Evolutionary conservation across 1,140 invertebrate genomes (phyloP).

Genomic region (Neodiprion pinetum): DNA sequence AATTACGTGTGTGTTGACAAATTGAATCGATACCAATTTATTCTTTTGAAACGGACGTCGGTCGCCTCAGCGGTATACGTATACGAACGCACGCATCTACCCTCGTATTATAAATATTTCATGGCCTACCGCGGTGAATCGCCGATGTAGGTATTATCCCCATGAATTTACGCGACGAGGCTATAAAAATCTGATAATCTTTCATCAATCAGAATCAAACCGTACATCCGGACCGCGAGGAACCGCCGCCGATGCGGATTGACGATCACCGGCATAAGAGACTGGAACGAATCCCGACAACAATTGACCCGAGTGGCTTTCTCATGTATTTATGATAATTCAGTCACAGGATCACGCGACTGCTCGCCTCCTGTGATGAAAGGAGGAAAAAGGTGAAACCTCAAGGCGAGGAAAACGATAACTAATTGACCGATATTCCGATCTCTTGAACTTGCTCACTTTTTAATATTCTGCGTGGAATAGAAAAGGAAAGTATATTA

Average conservation of each 20-base stretch:
- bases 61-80: slow-evolving; percentile 8
- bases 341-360: too few relatives aligned
- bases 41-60: slow-evolving; percentile 51
- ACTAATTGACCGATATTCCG: too few relatives aligned
- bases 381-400: too few relatives aligned
- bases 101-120: slow-evolving; percentile 59
- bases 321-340: too few relatives aligned
- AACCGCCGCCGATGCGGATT: not conserved
- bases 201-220: slow-evolving; percentile 60
- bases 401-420: too few relatives aligned
- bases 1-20: slow-evolving; percentile 60
- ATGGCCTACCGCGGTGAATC: slow-evolving; percentile 41
- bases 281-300: not conserved
- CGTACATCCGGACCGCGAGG: not conserved
- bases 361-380: too few relatives aligned
- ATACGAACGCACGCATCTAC: slow-evolving; percentile 23
- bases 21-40: slow-evolving; percentile 62
- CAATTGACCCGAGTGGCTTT: not conserved
- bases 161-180: slow-evolving; percentile 32
- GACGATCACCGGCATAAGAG: not conserved
- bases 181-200: slow-evolving; percentile 56
- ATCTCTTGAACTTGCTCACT: too few relatives aligned
- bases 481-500: too few relatives aligned
- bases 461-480: too few relatives aligned
- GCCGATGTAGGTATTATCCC: slow-evolving; percentile 19